A percentile compares a stretch with the other conserved stretches of the same genome.
phyloP scores from a whole-genome alignment of 2,113 vertebrate genomes.

The Oenanthe oenanthe region DNA sequence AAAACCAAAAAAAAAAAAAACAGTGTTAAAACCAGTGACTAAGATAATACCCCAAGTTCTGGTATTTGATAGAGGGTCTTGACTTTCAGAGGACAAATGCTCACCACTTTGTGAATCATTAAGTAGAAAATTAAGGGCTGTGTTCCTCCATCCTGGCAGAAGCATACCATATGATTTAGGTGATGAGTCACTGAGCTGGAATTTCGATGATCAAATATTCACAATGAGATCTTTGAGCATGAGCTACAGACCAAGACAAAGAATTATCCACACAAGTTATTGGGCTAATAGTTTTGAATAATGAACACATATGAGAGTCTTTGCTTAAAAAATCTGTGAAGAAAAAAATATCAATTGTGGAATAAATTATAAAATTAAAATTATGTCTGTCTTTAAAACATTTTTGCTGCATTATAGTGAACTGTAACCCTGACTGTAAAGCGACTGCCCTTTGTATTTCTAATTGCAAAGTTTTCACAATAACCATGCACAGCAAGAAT shows the following conservation, averaged over 20 bases:
- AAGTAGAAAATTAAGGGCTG: slow-evolving; percentile 52
- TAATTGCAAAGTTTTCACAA: neutral
- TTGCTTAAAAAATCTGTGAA: neutral
- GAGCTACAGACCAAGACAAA: slow-evolving; percentile 52
- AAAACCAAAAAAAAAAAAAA: too few species aligned
- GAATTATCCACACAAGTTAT: slow-evolving; percentile 52
- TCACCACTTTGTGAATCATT: slow-evolving; percentile 49
- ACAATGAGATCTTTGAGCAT: slow-evolving; percentile 56
- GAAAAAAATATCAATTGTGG: neutral
- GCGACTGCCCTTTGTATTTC: slow-evolving; percentile 12
- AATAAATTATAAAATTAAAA: neutral
- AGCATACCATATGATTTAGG: slow-evolving; percentile 44
- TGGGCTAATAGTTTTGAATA: slow-evolving; percentile 32
- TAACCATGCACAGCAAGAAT: neutral
- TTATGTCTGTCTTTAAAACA: neutral
- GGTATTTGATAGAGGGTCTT: slow-evolving; percentile 29
- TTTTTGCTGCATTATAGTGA: neutral
- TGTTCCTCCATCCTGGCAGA: slow-evolving; percentile 37
- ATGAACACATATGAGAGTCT: neutral
- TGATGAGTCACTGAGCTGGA: slow-evolving; percentile 60
- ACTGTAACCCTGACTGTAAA: neutral
- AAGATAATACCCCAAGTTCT: neutral
- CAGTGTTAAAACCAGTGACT: neutral
- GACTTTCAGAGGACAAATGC: slow-evolving; percentile 53
- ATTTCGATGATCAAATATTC: slow-evolving; percentile 49